Evolutionary conservation across 2,113 vertebrate genomes (phyloP), one percentile per base, ranked within the genome.

Genomic region (Phylloscopus whistleri): DNA sequence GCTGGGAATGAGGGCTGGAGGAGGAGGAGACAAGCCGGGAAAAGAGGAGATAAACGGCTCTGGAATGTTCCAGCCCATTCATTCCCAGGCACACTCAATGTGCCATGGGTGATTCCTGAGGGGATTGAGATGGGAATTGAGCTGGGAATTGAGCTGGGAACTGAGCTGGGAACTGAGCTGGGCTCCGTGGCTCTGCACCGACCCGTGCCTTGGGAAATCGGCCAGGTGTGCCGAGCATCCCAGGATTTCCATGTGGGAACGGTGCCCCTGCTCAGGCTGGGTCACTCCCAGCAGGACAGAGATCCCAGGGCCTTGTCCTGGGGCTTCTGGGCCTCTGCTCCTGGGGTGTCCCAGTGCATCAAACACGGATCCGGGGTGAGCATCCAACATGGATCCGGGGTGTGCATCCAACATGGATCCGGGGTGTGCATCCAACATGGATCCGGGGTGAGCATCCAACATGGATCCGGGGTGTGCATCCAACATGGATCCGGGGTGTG

Each of bases 41-140:
- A 84, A 87, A 63, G 24, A 84, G 74, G 77, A 84, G 84, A 93
- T 59, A 68, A 93, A 94, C 44, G 86, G 74, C 74, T 37, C 76
- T 28, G 87, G 67, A 78, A 56, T 49, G 60, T 48, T 84, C 27
- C 55, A 24, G 81, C 59, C 49, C 46, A 26, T 92, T 90, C 95
- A 85, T 95, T 74, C 80, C 15, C 52, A 46, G 78, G 78, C 13
- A 1, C 35, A 73, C 84, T 94, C 72, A 84, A 49, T 39, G 89
- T 55, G 23, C 76, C 94, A n/a, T 63, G 93, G 88, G 74, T 51
- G 95, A 70, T 87, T 74, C 87, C 87, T 58, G 33, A 43, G 2
- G 11, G 55, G 69, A 60, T 10, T 16, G 44, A 41, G 44, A 23
- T n/a, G 55, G 66, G 27, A 44, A 26, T 3, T 18, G 51, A 15